Percentiles rank a stretch among this genome's conserved stretches.
Evolutionary conservation across 2,113 vertebrate species (phyloP).

Genomic region (Mormoops blainvillei): DNA sequence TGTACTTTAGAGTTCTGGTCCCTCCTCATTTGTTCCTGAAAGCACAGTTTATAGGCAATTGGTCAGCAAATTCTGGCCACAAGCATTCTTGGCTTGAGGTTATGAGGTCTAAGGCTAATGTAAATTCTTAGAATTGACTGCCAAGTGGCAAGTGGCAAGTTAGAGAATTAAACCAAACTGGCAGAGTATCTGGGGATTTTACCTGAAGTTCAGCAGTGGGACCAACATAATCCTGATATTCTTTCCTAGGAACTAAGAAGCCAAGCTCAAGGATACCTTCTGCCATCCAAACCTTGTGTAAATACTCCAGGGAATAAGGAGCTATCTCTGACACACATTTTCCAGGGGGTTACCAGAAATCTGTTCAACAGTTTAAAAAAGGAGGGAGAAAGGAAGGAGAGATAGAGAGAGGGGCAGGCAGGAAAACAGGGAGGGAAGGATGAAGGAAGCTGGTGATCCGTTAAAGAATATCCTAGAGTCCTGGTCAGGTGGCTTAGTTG

Average conservation of each 20-base stretch:
- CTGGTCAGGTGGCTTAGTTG: too few species aligned
- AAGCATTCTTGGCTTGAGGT: background rate
- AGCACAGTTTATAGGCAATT: background rate
- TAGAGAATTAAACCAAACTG: background rate
- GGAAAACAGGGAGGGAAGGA: background rate
- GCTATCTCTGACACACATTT: too few species aligned
- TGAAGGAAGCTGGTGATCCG: background rate
- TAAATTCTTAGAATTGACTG: background rate
- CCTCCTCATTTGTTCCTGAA: background rate
- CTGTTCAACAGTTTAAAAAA: background rate
- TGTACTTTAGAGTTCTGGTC: fast-evolving
- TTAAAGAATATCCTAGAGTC: background rate
- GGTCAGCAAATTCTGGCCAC: background rate
- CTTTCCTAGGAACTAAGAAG: background rate
- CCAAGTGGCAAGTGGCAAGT: background rate
- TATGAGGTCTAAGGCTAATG: background rate
- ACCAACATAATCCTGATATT: background rate
- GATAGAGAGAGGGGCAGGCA: fast-evolving
- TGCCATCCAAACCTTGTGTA: background rate
- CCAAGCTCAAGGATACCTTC: background rate
- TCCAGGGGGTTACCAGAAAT: background rate
- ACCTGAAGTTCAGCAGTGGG: too few species aligned
- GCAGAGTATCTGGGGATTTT: background rate
- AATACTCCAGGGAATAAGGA: background rate
- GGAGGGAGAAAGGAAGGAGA: background rate